Conservation (phyloP, 2,888 invertebrate genomes). For the Polyommatus iphigenia region DNA sequence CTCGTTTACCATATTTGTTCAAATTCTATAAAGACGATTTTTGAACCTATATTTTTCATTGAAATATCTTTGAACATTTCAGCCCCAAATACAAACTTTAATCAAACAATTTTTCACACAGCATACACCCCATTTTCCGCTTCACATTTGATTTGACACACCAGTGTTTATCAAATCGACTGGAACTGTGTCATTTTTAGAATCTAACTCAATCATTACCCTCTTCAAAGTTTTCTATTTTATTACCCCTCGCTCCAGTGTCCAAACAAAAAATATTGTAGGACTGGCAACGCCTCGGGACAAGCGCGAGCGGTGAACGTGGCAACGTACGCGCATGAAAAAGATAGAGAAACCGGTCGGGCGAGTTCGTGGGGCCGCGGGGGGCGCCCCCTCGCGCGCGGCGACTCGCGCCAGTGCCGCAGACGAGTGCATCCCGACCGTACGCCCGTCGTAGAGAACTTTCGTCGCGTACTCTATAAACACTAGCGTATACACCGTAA, state of each 20-base stretch:
- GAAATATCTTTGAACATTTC: neutral
- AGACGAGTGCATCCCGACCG: constrained; percentile 59
- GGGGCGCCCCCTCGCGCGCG: constrained; percentile 52
- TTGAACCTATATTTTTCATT: neutral
- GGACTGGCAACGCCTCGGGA: constrained; percentile 66
- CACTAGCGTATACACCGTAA: constrained; percentile 54
- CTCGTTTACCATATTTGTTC: constrained; percentile 36
- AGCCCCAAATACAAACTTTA: neutral
- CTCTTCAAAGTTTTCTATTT: constrained; percentile 61
- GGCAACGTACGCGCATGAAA: constrained; percentile 73
- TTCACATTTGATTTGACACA: constrained; percentile 23
- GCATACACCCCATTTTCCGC: neutral
- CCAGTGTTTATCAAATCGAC: constrained; percentile 20
- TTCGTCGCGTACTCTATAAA: constrained; percentile 50
- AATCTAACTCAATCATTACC: constrained; percentile 45
- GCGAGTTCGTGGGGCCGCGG: constrained; percentile 64
- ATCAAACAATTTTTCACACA: constrained; percentile 5
- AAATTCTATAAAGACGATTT: constrained; percentile 31
- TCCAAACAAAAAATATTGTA: constrained; percentile 69
- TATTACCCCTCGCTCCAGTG: constrained; percentile 73
- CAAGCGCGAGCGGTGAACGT: constrained; percentile 60
- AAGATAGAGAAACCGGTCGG: constrained; percentile 66
- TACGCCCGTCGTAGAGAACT: constrained; percentile 48
- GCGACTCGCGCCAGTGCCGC: constrained; percentile 62
- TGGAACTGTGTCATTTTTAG: constrained; percentile 31